Base-by-base conservation (phyloP, 30 jellyfish, hydroid and myxozoan species). In the Turritopsis rubra region DNA sequence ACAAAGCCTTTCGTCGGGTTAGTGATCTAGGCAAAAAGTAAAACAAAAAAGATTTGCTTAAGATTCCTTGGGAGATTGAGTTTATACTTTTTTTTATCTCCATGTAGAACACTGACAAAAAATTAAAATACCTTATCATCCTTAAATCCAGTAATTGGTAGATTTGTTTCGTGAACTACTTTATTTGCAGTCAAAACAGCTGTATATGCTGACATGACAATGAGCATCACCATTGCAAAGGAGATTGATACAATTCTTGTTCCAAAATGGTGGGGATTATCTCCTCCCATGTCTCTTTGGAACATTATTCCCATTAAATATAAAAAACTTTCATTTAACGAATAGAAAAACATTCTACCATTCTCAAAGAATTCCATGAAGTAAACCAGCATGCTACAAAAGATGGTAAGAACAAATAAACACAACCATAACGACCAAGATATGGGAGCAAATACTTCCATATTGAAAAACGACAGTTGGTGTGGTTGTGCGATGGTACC, bases 1-100 rank as follows among this genome's bases (percentile, higher is more conserved):
- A 54, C 85, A 81, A 89, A 89, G 16, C 30, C 89, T 21, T 84
- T 52, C 17, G 97, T 85, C 21, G 97, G 97, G 65, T 81, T 85
- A 60, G 27, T 60, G 68, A 89, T 76, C 97, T 89, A 53, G 17
- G 52, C 28, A 22, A 73, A 66, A 65, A 18, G 66, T 18, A 28
- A 23, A 1, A 23, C 19, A 7, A 7, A 68, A 68, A 0, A 68
- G 0, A 41, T 3, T 41, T 41, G 9, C 5, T 13, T 5, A 41
- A 3, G 13, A 18, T 24, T 22, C 52, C 8, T 23, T 79, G 18
- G 16, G 54, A 30, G 66, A n/a, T n/a, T n/a, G n/a, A n/a, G n/a
- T n/a, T n/a, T n/a, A n/a, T n/a, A n/a, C n/a, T n/a, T n/a, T n/a
- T n/a, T n/a, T n/a, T n/a, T n/a, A n/a, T n/a, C n/a, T n/a, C n/a